These are phyloP conservation scores for Acestrorhynchus altus DNA, from an alignment of 2,797 vertebrate genomes.

Conservation along the genomic window DNA sequence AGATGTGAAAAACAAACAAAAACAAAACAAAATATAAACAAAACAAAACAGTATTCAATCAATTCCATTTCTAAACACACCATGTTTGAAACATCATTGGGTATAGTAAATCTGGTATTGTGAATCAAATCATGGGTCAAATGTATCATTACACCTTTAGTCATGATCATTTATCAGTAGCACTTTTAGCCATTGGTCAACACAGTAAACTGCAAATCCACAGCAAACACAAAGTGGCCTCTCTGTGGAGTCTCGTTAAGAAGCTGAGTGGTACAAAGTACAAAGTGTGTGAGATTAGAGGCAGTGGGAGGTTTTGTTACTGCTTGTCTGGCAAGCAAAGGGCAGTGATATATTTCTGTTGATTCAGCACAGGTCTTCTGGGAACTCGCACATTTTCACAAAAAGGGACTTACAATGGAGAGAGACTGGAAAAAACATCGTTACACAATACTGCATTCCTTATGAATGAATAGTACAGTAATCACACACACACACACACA, in stretches of 20 bases:
- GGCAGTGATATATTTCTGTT: not conserved
- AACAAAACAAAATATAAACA: too few relatives aligned
- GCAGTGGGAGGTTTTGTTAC: not conserved
- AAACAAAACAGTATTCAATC: too few relatives aligned
- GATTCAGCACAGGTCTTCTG: not conserved
- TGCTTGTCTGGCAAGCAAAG: not conserved
- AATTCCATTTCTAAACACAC: too few relatives aligned
- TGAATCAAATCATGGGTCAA: too few relatives aligned
- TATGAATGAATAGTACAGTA: constrained; percentile 11
- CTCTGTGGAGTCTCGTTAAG: not conserved
- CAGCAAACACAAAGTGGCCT: not conserved
- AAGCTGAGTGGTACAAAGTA: not conserved
- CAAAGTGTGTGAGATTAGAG: not conserved
- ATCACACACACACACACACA: not conserved
- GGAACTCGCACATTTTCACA: not conserved
- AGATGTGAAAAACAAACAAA: too few relatives aligned
- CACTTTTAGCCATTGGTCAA: too few relatives aligned
- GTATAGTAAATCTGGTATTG: too few relatives aligned
- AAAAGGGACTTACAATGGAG: not conserved
- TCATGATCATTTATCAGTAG: too few relatives aligned
- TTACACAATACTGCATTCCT: constrained; percentile 2
- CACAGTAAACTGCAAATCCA: not conserved
- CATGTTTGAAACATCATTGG: too few relatives aligned
- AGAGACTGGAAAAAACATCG: not conserved
- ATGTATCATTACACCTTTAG: too few relatives aligned